phyloP scores from a whole-genome alignment of 2,888 invertebrate species.

The Parnassius glacialis region DNA sequence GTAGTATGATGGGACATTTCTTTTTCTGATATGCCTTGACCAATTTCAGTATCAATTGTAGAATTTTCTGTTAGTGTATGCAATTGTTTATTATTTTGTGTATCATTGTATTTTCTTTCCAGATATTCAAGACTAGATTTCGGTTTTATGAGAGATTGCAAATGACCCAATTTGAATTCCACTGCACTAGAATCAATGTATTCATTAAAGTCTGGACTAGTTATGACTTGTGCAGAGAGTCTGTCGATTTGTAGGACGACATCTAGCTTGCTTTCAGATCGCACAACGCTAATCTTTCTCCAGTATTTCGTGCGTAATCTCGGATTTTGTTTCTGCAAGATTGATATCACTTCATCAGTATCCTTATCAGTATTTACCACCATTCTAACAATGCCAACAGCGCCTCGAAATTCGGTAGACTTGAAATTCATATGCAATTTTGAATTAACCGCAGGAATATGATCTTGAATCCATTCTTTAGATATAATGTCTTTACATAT shows the following conservation, averaged over 20 bases:
- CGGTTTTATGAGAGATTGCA: constrained; percentile 57
- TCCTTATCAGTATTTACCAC: constrained; percentile 50
- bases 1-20: not conserved
- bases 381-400: constrained; percentile 70
- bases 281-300: constrained; percentile 61
- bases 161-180: constrained; percentile 63
- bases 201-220: constrained; percentile 52
- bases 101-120: constrained; percentile 31
- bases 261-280: constrained; percentile 52
- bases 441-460: constrained; percentile 43
- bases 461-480: constrained; percentile 54
- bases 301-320: constrained; percentile 67
- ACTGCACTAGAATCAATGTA: constrained; percentile 45
- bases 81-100: not conserved
- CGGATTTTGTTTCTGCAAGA: constrained; percentile 60
- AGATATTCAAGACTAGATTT: constrained; percentile 52
- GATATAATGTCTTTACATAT: constrained; percentile 58
- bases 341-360: constrained; percentile 53
- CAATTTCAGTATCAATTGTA: not conserved
- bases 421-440: constrained; percentile 51
- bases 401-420: constrained; percentile 68
- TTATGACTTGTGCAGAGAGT: constrained; percentile 66
- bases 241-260: constrained; percentile 68
- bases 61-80: not conserved
- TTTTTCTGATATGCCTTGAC: not conserved